phyloP scores from a whole-genome alignment of 1,140 invertebrate genomes.

The Varroa destructor region DNA sequence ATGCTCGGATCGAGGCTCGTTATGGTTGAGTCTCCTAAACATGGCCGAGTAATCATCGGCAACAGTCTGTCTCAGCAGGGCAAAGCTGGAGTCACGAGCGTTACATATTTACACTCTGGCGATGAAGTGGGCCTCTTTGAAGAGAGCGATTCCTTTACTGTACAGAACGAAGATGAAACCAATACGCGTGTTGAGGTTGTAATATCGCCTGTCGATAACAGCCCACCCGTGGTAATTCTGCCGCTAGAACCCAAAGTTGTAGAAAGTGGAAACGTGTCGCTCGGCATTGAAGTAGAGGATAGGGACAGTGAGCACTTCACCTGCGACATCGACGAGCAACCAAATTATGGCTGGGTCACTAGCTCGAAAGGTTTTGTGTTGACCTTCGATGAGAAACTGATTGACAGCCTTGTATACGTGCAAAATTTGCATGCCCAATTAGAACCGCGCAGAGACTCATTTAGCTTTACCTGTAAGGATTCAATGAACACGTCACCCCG shows the following conservation, averaged over 20 bases:
- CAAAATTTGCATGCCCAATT: conserved; percentile 6
- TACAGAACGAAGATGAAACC: conserved; percentile 18
- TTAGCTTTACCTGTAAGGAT: conserved; percentile 8
- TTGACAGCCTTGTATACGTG: conserved; percentile 11
- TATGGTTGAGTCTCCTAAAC: background rate
- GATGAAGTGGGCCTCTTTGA: background rate
- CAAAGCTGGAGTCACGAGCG: conserved; percentile 8
- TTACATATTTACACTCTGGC: conserved; percentile 14
- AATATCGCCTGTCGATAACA: conserved; percentile 4
- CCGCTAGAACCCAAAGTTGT: background rate
- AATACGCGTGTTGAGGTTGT: conserved; percentile 7
- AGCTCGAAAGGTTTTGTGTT: conserved; percentile 23
- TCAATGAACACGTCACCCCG: background rate
- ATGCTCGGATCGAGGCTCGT: conserved; percentile 1
- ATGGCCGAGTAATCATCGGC: background rate
- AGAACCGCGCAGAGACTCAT: conserved; percentile 15
- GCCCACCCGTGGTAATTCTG: conserved; percentile 1
- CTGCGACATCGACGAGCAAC: conserved; percentile 12
- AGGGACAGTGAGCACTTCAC: conserved; percentile 6
- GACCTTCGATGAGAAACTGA: conserved; percentile 3
- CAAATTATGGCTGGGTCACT: conserved; percentile 11
- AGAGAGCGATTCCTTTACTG: background rate
- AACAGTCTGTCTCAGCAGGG: background rate
- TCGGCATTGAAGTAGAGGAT: conserved; percentile 2
- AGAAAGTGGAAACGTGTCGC: conserved; percentile 20